Evolutionary conservation across 2,113 vertebrate species (phyloP).

Genomic region (Coryphaenoides rupestris): DNA sequence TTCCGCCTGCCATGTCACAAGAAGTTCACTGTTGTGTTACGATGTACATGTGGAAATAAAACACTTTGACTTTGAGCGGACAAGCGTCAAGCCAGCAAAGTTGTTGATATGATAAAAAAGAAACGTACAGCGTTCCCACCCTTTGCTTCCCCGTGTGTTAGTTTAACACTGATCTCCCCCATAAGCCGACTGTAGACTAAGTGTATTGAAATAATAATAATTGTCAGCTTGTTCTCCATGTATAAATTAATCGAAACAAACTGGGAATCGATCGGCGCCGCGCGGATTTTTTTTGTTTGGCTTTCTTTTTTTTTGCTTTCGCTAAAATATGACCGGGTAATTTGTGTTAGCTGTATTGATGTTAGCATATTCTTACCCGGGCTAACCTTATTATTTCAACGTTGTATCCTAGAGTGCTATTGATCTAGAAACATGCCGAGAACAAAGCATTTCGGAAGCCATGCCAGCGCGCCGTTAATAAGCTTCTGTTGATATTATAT

Average conservation of each 20-base stretch:
- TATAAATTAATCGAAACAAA: background rate
- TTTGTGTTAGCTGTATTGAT: background rate
- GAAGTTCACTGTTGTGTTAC: too few relatives aligned
- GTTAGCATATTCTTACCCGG: background rate
- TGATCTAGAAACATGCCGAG: slow-evolving; percentile 14
- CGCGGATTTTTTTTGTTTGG: background rate
- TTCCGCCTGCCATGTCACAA: too few relatives aligned
- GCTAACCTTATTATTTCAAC: background rate
- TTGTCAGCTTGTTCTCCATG: slow-evolving; percentile 12
- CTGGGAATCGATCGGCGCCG: background rate
- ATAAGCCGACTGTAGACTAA: too few relatives aligned
- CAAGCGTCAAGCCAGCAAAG: too few relatives aligned
- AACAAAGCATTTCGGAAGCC: background rate
- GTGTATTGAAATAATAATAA: slow-evolving; percentile 64
- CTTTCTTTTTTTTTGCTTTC: too few relatives aligned
- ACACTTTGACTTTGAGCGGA: too few relatives aligned
- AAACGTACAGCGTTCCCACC: too few relatives aligned
- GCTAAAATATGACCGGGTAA: background rate
- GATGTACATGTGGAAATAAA: too few relatives aligned
- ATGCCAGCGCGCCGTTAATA: background rate
- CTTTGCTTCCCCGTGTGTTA: too few relatives aligned
- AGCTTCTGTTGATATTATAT: slow-evolving; percentile 1
- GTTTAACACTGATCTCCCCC: too few relatives aligned
- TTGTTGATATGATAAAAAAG: too few relatives aligned
- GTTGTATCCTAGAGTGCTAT: slow-evolving; percentile 1